Percentiles rank a stretch among this genome's conserved stretches.
Conservation (phyloP, 1,140 invertebrate genomes). For the Teleogryllus occipitalis region DNA sequence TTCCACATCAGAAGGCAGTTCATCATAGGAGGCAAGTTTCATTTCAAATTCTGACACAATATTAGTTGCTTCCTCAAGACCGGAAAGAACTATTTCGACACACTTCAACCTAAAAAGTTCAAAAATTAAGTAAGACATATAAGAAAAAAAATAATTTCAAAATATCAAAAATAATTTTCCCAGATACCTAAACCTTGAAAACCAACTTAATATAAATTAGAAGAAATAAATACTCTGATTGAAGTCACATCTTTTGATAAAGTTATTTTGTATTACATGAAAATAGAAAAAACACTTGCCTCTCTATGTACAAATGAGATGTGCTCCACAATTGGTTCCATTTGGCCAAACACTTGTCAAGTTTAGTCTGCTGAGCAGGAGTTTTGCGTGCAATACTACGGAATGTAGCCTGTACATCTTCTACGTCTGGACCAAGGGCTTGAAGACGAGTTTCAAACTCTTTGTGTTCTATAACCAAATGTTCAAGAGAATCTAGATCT, state of each 20-base stretch:
- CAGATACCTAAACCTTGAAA: constrained; percentile 1
- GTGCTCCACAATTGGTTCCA: constrained; percentile 86
- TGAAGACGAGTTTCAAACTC: constrained; percentile 69
- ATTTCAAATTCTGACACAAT: constrained; percentile 87
- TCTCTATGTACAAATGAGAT: constrained; percentile 80
- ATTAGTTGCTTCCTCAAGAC: constrained; percentile 80
- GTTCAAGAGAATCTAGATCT: constrained; percentile 77
- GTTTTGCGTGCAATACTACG: constrained; percentile 75
- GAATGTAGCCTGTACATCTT: constrained; percentile 74
- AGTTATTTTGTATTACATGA: neutral
- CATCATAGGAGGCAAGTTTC: constrained; percentile 74
- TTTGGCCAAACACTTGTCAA: constrained; percentile 78
- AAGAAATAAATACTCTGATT: neutral
- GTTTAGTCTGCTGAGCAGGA: constrained; percentile 78
- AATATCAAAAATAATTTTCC: neutral
- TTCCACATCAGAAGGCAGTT: constrained; percentile 73
- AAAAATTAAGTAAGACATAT: constrained; percentile 23
- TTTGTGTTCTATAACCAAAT: constrained; percentile 79
- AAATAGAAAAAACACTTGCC: constrained; percentile 32
- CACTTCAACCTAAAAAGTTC: constrained; percentile 57
- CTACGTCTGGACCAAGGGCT: constrained; percentile 66
- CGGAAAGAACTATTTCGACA: constrained; percentile 79
- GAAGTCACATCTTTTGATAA: neutral
- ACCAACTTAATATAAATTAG: neutral
- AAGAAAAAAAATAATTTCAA: constrained; percentile 26